Base-by-base conservation (phyloP, 2,888 invertebrate genomes). In the Agonopterix subpropinquella region DNA sequence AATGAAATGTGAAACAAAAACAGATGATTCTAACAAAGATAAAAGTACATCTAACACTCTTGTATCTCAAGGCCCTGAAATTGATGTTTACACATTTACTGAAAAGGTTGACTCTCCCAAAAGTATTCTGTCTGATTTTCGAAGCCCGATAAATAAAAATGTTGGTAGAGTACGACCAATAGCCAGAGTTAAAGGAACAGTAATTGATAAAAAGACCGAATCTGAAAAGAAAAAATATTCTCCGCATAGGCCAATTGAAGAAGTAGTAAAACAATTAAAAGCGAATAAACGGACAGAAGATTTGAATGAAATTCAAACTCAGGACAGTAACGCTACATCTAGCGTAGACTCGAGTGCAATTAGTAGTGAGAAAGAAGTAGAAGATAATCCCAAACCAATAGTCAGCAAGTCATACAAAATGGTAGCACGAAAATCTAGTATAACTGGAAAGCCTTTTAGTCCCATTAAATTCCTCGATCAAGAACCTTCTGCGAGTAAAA, bases 51-150 rank as follows among this genome's bases (percentile, higher is more conserved):
- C 70, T 7, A 85, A 80, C 57, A 70, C 77, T 49, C 65, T 85
- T 45, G 70, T 85, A 37, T 76, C 82, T 45, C 86, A 84, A 64
- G 88, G 81, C 8, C 72, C 88, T 10, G 88, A 88, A 41, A 79
- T 86, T 49, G 88, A 88, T 54, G 88, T 88, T 11, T 88, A 88
- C 57, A 87, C 88, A 8, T 88, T 88, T 59, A 80, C 88, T 3
- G 88, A 88, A 63, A 88, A 88, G 57, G 86, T 84, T 0, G 88
- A 88, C 64, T 88, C 88, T 10, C 88, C 88, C 36, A 88, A 88
- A 68, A 86, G 82, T 47, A 83, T 84, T 57, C 62, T 88, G 15
- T 79, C 86, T 4, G 88, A 86, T 60, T 85, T 85, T 57, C 77
- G 85, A 41, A 78, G 73, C 62, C 81, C 87, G 10, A 64, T 74